Evolutionary conservation across 1,140 invertebrate species (phyloP).

Genomic region (Globodera ellingtonae): DNA sequence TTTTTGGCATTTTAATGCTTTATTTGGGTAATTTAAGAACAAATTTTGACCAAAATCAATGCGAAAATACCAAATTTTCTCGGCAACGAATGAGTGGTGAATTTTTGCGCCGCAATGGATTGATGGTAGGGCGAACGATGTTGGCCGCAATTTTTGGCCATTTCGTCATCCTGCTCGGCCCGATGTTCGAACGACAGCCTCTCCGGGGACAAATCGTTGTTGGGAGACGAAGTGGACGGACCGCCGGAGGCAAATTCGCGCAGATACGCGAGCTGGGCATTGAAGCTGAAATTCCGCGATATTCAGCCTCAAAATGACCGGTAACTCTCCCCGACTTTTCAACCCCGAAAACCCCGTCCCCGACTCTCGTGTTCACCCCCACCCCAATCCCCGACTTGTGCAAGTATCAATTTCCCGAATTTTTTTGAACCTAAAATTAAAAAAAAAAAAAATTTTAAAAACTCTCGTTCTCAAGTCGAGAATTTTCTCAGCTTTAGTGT

Average conservation of each 20-base stretch:
- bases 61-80: conserved; percentile 15
- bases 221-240: conserved; percentile 2
- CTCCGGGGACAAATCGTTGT: not conserved
- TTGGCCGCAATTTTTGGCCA: not conserved
- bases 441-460: no score
- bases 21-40: not conserved
- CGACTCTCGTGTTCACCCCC: no score
- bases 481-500: no score
- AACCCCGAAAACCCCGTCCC: no score
- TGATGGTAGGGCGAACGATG: not conserved
- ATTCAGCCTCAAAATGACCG: no score
- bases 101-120: conserved; percentile 1
- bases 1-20: not conserved
- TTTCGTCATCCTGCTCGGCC: not conserved
- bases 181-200: not conserved
- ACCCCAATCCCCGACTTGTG: no score
- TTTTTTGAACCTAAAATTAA: no score
- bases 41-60: not conserved
- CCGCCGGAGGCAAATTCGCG: conserved; percentile 33
- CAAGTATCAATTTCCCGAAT: no score
- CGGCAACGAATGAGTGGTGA: conserved; percentile 23
- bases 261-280: conserved; percentile 44
- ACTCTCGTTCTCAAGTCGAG: no score
- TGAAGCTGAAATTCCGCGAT: conserved; percentile 1
- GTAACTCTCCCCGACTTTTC: no score